Evolutionary conservation across 2,797 vertebrate species (phyloP), one percentile per base, ranked within the genome.

Genomic region (Ctenopoma multispine): DNA sequence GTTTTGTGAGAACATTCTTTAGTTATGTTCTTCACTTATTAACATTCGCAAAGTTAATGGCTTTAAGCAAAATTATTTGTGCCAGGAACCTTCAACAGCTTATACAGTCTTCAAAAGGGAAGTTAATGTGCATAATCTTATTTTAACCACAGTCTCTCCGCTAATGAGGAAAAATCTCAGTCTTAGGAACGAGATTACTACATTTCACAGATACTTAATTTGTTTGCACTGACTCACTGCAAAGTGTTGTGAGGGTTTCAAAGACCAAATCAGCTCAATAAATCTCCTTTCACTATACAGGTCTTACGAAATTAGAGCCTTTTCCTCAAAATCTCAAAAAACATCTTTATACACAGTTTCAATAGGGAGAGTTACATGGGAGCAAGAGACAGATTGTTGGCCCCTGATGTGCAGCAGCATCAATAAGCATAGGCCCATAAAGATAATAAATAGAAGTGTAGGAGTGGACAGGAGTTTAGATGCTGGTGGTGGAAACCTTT

Each of bases 141-240:
- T 73, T 76, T 76, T 63, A 18, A 36, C 9, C n/a, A 18, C 44
- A 41, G 15, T 63, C 31, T 65, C 50, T 24, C 9, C 24, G 13
- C 50, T 69, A 63, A 74, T 59, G 56, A 80, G 56, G 18, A 36
- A 68, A 31, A 78, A 68, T 72, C 64, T 80, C 17, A 20, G 24
- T 60, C 31, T 36, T 29, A 67, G 68, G 66, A 71, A 40, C 17
- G 14, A 47, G 58, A 90, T 80, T 70, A 76, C 27, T 17, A 20
- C 51, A 77, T 76, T 76, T 82, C 50, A 56, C 47, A 55, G 14
- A 72, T 67, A 31, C 58, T 58, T 81, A 0, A 29, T 55, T 70
- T 73, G 64, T 69, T 78, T 72, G 67, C 27, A 47, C n/a, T 51
- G 56, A 11, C 8, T n/a, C 55, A 13, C 7, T 55, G 54, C 24